phyloP scores from a whole-genome alignment of 2,797 vertebrate genomes.

The Neosalanx taihuensis region DNA sequence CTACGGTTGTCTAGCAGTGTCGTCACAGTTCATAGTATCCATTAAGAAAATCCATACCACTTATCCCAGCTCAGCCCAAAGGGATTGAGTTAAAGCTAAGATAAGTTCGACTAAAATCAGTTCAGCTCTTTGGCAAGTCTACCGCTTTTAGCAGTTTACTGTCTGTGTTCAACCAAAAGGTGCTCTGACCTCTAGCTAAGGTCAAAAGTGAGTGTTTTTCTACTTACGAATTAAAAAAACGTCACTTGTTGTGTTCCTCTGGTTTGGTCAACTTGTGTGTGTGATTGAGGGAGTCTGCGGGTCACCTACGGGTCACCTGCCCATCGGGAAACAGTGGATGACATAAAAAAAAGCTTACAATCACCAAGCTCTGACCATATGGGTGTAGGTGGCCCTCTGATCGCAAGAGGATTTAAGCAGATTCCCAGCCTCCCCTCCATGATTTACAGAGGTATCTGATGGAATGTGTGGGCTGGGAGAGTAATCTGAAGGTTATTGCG shows the following conservation, averaged over 20 bases:
- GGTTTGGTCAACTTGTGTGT: not conserved
- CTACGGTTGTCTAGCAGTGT: not conserved
- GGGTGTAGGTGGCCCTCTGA: conserved; percentile 4
- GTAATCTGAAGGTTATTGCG: conserved; percentile 25
- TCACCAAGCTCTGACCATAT: conserved; percentile 14
- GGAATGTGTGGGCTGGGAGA: conserved; percentile 18
- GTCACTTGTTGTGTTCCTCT: not conserved
- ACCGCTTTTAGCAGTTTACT: no score
- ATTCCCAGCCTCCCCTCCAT: not conserved
- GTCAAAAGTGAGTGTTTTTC: conserved; percentile 3
- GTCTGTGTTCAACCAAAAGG: not conserved
- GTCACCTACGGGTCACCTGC: not conserved
- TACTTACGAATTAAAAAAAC: not conserved
- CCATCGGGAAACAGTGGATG: not conserved
- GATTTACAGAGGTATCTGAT: not conserved
- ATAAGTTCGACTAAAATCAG: conserved; percentile 1
- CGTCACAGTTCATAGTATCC: not conserved
- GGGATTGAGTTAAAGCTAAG: not conserved
- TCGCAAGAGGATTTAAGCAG: conserved; percentile 14
- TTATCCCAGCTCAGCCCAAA: not conserved
- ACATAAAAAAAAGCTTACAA: not conserved
- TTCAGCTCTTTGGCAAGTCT: no score
- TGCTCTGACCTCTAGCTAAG: not conserved
- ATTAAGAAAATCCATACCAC: not conserved
- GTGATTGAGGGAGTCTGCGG: not conserved